These are phyloP conservation scores for Leptodactylus fuscus DNA, from an alignment of 2,113 vertebrate genomes.

Conservation along the genomic window DNA sequence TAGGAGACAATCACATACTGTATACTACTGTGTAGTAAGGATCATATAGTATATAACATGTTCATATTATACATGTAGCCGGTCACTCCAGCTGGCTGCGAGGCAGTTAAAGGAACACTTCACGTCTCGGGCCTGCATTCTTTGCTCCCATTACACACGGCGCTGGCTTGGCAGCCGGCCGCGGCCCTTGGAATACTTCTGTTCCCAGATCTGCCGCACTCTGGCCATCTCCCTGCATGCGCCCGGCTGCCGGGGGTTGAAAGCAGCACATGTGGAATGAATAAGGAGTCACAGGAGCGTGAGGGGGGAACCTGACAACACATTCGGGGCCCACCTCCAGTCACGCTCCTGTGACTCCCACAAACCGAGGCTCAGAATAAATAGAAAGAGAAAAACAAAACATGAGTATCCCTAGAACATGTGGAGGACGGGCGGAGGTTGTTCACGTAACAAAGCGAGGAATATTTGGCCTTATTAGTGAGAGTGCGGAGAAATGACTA, in stretches of 20 bases:
- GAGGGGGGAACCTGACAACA: conserved; percentile 53
- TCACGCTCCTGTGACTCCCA: conserved; percentile 49
- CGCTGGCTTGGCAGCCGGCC: conserved; percentile 45
- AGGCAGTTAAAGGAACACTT: conserved; percentile 36
- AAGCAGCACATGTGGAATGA: conserved; percentile 54
- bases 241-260: conserved; percentile 29
- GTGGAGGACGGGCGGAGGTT: not conserved
- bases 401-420: not conserved
- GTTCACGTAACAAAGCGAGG: not conserved
- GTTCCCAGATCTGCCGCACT: conserved; percentile 50
- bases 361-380: conserved; percentile 17
- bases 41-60: not conserved
- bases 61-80: not conserved
- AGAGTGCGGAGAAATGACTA: not conserved
- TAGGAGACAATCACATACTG: too few relatives aligned
- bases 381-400: not conserved
- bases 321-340: conserved; percentile 32
- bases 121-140: conserved; percentile 34
- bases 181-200: conserved; percentile 40
- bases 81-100: not conserved
- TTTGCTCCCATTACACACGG: conserved; percentile 34
- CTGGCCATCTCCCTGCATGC: conserved; percentile 40
- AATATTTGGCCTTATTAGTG: not conserved
- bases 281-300: conserved; percentile 58
- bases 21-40: too few relatives aligned